Conservation (phyloP, 2,797 vertebrate species). For the Pempheris klunzingeri region DNA sequence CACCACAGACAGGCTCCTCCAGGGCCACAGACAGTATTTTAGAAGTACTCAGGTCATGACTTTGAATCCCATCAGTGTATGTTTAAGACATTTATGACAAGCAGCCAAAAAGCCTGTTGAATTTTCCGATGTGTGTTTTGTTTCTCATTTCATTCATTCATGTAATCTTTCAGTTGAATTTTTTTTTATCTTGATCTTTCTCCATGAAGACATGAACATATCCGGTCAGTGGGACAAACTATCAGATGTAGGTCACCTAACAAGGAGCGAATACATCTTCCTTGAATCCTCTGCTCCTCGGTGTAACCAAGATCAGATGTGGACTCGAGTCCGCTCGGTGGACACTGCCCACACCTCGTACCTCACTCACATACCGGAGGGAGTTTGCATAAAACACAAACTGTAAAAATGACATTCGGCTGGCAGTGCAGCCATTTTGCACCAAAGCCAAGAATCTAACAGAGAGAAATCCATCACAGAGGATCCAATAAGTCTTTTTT, state of each 20-base stretch:
- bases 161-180: background rate
- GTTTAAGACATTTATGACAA: background rate
- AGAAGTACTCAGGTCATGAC: constrained; percentile 23
- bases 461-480: background rate
- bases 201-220: too few relatives aligned
- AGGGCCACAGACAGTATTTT: background rate
- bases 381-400: constrained; percentile 33
- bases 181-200: background rate
- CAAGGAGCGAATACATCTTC: background rate
- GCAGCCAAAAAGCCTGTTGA: background rate
- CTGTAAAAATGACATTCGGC: too few relatives aligned
- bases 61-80: background rate
- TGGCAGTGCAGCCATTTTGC: background rate
- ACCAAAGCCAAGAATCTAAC: background rate
- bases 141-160: background rate
- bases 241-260: background rate
- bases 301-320: constrained; percentile 9
- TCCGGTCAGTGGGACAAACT: background rate
- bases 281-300: background rate
- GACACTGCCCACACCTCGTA: constrained; percentile 47
- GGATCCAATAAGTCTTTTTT: background rate
- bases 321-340: constrained; percentile 18
- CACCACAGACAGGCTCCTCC: background rate
- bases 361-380: constrained; percentile 43
- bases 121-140: background rate